Evolutionary conservation across 2,113 vertebrate genomes (phyloP), one percentile per base, ranked within the genome.

Genomic region (Pao palembangensis): DNA sequence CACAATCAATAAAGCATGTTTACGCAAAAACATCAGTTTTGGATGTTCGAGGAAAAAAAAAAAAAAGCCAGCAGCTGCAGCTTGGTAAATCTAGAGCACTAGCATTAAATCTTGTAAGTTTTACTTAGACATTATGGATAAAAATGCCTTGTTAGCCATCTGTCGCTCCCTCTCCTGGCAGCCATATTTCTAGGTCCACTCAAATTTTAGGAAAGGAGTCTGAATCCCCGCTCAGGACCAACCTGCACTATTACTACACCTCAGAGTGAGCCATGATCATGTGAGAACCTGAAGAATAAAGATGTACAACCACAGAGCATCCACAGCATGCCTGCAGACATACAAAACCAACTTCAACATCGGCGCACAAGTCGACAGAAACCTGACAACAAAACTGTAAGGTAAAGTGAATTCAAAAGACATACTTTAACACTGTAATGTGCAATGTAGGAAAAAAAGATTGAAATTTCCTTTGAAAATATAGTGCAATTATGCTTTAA

Each of bases 131-230:
- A 92, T 98, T 97, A 96, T 95, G 95, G 94, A 93, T 93, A 95
- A 98, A 98, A 97, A 96, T 95, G 96, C 95, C 92, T 93, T 94
- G 95, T 99, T 95, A 99, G 97, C 97, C 95, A 95, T 98, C 95
- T 99, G 97, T 94, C 96, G 96, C 92, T 93, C 94, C 93, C 92
- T 93, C 93, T 96, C 93, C 91, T 92, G 92, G 93, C 94, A 92
- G 95, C 93, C 96, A 94, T 98, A 98, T 96, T 99, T 98, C 90
- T 94, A 95, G 88, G 87, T 90, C 92, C 90, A 92, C 92, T 94
- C 91, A 91, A 91, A 91, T 93, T 88, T 89, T 77, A 54, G 61
- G 86, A 85, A 91, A 90, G 92, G 92, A 91, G 91, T 78, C 73
- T 61, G 78, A 88, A 91, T 87, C 88, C 91, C 93, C 94, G 93